A percentile compares a stretch with the other conserved stretches of the same genome.
Evolutionary conservation across 1,140 invertebrate genomes (phyloP).

Genomic region (Branchinecta lynchi): DNA sequence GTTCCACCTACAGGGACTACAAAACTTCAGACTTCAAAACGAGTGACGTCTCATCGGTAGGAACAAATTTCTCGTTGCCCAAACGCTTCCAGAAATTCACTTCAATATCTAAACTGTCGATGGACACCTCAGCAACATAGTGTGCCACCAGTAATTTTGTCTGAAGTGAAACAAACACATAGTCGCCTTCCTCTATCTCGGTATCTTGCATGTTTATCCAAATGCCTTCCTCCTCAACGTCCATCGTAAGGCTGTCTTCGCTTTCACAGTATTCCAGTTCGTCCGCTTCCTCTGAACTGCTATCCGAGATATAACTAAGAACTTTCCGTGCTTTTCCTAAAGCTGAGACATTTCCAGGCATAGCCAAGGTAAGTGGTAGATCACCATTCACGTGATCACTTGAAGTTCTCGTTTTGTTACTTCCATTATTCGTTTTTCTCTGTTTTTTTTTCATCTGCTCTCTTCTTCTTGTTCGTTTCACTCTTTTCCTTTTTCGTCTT

Average conservation of each 20-base stretch:
- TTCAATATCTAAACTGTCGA: slow-evolving; percentile 6
- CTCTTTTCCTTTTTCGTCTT: background rate
- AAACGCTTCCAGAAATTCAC: background rate
- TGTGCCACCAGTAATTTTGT: background rate
- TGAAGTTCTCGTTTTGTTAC: background rate
- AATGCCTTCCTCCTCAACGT: background rate
- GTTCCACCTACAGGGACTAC: background rate
- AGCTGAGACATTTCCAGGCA: background rate
- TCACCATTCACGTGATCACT: background rate
- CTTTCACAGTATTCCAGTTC: background rate
- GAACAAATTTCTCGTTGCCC: background rate
- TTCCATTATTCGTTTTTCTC: background rate
- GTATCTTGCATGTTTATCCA: background rate
- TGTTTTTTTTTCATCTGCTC: background rate
- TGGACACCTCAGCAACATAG: background rate
- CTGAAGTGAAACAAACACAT: background rate
- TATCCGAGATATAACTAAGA: background rate
- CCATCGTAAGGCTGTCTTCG: background rate
- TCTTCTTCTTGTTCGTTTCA: background rate
- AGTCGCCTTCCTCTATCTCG: background rate
- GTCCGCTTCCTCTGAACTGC: background rate
- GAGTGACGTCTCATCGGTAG: background rate
- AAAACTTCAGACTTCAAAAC: background rate
- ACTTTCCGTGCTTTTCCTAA: background rate
- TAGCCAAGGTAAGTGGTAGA: background rate